These are phyloP conservation scores for Pseudorasbora parva DNA, from an alignment of 2,113 vertebrate genomes.

Conservation along the genomic window DNA sequence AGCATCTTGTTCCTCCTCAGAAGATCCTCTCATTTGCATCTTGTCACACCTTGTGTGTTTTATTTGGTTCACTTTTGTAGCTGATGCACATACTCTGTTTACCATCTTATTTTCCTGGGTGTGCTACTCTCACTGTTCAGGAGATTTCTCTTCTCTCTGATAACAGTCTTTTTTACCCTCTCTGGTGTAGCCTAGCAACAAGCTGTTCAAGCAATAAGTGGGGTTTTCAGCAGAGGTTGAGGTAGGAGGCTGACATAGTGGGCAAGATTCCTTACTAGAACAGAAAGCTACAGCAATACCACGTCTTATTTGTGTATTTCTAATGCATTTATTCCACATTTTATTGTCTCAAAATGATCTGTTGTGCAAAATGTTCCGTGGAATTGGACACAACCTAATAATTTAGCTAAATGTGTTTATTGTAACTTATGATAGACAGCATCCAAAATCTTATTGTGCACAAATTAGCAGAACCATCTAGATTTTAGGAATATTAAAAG, in stretches of 20 bases:
- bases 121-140: constrained; percentile 52
- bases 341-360: not conserved
- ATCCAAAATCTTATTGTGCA: not conserved
- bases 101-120: constrained; percentile 57
- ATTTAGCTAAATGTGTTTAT: not conserved
- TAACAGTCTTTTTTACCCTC: constrained; percentile 59
- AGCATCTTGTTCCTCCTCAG: not conserved
- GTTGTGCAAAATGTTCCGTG: not conserved
- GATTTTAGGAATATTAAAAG: not conserved
- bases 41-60: constrained; percentile 48
- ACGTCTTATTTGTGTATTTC: constrained; percentile 47
- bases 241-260: constrained; percentile 38
- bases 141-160: constrained; percentile 56
- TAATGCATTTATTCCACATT: not conserved
- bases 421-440: no score
- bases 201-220: constrained; percentile 56
- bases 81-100: constrained; percentile 51
- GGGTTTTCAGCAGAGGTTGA: constrained; percentile 53
- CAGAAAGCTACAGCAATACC: constrained; percentile 36
- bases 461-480: not conserved
- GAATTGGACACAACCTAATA: not conserved
- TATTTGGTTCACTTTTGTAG: constrained; percentile 53
- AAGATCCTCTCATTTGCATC: constrained; percentile 36
- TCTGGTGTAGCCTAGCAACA: constrained; percentile 61
- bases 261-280: constrained; percentile 45